Evolutionary conservation across 2,113 vertebrate genomes (phyloP).

Genomic region (Promerops cafer): DNA sequence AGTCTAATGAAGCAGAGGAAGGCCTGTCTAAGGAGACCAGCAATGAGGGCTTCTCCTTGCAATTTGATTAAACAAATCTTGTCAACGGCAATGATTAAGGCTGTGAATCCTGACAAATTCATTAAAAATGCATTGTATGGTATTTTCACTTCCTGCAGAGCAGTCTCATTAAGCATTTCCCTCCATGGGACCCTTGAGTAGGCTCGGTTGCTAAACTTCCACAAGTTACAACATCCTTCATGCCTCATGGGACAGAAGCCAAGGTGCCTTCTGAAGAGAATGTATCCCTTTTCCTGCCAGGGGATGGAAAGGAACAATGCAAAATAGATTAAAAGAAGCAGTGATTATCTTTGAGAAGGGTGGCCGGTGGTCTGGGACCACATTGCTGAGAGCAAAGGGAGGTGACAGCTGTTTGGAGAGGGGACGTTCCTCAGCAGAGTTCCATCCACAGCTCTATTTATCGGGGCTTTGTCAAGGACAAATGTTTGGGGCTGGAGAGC

Average conservation of each 20-base stretch:
- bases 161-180: neutral
- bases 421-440: accelerated
- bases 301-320: neutral
- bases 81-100: accelerated
- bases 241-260: neutral
- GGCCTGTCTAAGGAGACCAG: neutral
- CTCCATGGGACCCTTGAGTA: neutral
- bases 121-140: neutral
- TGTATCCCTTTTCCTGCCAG: neutral
- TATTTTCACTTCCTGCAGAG: neutral
- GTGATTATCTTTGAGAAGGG: neutral
- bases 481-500: neutral
- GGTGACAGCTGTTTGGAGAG: neutral
- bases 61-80: neutral
- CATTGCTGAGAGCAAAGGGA: neutral
- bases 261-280: neutral
- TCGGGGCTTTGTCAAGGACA: neutral
- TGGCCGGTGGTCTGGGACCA: accelerated
- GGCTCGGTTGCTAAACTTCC: neutral
- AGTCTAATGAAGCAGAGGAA: neutral
- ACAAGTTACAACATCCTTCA: neutral
- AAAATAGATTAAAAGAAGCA: neutral
- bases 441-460: neutral
- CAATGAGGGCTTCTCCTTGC: neutral
- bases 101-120: neutral